Conservation (phyloP, 2,797 vertebrate genomes). For the Lepus townsendii region DNA sequence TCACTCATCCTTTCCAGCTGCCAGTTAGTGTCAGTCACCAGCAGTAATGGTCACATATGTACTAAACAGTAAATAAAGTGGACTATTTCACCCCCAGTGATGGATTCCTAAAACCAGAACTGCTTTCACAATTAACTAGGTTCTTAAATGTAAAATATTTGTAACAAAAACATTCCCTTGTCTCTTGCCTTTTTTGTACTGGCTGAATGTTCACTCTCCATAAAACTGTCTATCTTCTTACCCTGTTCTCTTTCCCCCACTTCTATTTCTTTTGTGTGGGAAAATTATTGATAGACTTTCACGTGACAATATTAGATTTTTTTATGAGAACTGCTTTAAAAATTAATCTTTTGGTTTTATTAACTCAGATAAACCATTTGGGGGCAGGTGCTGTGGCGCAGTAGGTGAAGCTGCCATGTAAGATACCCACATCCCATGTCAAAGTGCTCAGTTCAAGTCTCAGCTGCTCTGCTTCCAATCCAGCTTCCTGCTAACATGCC, state of each 20-base stretch:
- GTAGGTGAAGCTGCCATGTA: too few relatives aligned
- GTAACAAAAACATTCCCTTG: slow-evolving; percentile 34
- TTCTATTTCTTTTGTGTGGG: neutral
- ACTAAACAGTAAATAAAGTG: neutral
- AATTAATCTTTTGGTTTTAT: slow-evolving; percentile 14
- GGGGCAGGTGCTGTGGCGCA: neutral
- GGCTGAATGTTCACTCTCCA: neutral
- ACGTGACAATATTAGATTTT: neutral
- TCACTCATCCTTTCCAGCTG: neutral
- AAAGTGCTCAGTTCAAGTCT: too few relatives aligned
- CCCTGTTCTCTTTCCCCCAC: neutral
- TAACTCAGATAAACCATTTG: slow-evolving; percentile 34
- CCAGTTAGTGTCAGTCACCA: neutral
- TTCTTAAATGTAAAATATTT: slow-evolving; percentile 42
- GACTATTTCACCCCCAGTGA: neutral
- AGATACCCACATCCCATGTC: too few relatives aligned
- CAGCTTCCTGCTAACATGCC: too few relatives aligned
- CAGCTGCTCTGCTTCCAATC: too few relatives aligned
- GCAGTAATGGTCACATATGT: neutral
- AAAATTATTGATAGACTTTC: slow-evolving; percentile 1
- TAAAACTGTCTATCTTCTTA: neutral
- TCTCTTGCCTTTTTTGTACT: neutral
- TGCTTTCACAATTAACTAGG: neutral
- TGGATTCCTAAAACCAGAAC: neutral
- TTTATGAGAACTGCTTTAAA: slow-evolving; percentile 46